Percentiles rank a stretch among this genome's conserved stretches.
Conservation (phyloP, 2,113 vertebrate species). For the Pagrus major region DNA sequence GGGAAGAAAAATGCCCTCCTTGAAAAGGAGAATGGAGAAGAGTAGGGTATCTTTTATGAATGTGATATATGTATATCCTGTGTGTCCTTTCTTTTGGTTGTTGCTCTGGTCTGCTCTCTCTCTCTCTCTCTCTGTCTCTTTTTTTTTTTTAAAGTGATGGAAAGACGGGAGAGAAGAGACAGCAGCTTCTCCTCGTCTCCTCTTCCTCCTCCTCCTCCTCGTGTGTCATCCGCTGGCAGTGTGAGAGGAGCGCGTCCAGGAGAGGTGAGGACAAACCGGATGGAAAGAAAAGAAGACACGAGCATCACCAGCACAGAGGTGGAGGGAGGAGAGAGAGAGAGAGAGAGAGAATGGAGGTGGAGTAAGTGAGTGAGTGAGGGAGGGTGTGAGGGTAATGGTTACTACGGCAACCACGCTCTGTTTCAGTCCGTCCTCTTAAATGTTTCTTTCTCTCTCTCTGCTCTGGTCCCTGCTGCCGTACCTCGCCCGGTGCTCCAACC, state of each 20-base stretch:
- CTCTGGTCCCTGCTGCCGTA: slow-evolving; percentile 25
- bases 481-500: slow-evolving; percentile 35
- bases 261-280: slow-evolving; percentile 80
- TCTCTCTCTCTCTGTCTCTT: slow-evolving; percentile 12
- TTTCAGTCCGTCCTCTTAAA: slow-evolving; percentile 67
- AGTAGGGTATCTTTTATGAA: slow-evolving; percentile 70
- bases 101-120: slow-evolving; percentile 63
- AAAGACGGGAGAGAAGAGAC: slow-evolving; percentile 61
- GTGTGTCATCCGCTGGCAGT: slow-evolving; percentile 79
- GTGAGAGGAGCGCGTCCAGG: slow-evolving; percentile 78
- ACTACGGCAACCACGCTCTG: slow-evolving; percentile 78
- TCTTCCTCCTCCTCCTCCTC: slow-evolving; percentile 67
- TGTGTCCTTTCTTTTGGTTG: slow-evolving; percentile 73
- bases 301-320: slow-evolving; percentile 82
- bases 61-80: slow-evolving; percentile 69
- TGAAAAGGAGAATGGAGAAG: slow-evolving; percentile 83
- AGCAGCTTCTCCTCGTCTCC: slow-evolving; percentile 71
- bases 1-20: slow-evolving; percentile 85
- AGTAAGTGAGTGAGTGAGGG: slow-evolving; percentile 54
- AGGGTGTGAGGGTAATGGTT: slow-evolving; percentile 72
- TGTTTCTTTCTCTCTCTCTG: slow-evolving; percentile 31
- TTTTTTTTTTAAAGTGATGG: slow-evolving; percentile 59
- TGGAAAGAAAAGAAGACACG: slow-evolving; percentile 73
- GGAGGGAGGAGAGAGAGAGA: slow-evolving; percentile 57
- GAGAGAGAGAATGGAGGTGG: slow-evolving; percentile 33